phyloP scores from a whole-genome alignment of 2,888 invertebrate species.

The Agrochola lota region DNA sequence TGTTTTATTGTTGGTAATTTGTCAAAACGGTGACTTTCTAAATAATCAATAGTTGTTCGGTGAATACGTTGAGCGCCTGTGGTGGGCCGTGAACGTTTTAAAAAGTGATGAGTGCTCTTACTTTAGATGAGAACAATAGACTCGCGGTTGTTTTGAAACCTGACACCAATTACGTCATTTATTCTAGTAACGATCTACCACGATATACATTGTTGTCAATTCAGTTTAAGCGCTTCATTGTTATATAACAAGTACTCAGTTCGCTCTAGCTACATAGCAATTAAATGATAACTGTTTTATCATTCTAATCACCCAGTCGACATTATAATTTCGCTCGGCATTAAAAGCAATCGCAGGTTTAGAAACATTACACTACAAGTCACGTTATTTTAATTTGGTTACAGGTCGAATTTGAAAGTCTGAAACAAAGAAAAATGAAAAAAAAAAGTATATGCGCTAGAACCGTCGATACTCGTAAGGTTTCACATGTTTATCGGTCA shows the following conservation, averaged over 20 bases:
- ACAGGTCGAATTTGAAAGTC: background rate
- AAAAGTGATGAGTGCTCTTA: conserved; percentile 71
- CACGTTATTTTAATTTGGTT: background rate
- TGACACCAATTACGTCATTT: conserved; percentile 74
- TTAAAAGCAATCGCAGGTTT: conserved; percentile 42
- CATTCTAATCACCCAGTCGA: conserved; percentile 44
- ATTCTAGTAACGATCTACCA: conserved; percentile 72
- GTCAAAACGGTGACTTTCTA: conserved; percentile 36
- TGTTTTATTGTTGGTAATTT: background rate
- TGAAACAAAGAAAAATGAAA: conserved; percentile 27
- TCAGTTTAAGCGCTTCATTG: conserved; percentile 66
- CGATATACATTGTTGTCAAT: conserved; percentile 68
- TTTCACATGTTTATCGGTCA: conserved; percentile 70
- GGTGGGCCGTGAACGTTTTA: conserved; percentile 68
- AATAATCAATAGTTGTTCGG: conserved; percentile 25
- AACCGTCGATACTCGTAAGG: conserved; percentile 69
- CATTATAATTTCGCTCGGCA: conserved; percentile 49
- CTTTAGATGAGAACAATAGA: conserved; percentile 75
- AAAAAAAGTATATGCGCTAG: conserved; percentile 34
- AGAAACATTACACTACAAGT: conserved; percentile 12
- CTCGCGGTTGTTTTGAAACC: conserved; percentile 77
- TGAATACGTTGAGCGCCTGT: conserved; percentile 47
- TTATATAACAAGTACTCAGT: conserved; percentile 61
- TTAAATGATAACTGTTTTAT: conserved; percentile 50
- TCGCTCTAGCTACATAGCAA: conserved; percentile 73